A percentile compares a stretch with the other conserved stretches of the same genome.
phyloP scores from a whole-genome alignment of 2,797 vertebrate species.

The Champsocephalus gunnari region DNA sequence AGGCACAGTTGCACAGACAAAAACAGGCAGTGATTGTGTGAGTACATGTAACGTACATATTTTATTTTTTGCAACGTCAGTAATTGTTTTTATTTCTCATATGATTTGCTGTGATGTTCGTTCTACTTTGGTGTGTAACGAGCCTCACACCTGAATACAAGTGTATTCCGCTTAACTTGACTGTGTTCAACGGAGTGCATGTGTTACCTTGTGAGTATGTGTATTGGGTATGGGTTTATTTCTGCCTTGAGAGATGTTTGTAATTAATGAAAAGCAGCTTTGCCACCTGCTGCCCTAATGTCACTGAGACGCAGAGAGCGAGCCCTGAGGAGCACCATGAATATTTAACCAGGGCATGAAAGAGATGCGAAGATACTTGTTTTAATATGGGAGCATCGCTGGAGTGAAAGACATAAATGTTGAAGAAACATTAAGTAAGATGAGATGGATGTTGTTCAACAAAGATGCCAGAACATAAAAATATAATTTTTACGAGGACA shows the following conservation, averaged over 20 bases:
- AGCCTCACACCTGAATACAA: slow-evolving; percentile 1
- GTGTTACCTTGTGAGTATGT: slow-evolving; percentile 2
- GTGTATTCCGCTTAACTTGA: slow-evolving; percentile 14
- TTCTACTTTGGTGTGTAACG: slow-evolving; percentile 5
- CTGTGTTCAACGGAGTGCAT: neutral
- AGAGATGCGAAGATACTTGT: slow-evolving; percentile 34
- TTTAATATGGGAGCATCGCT: slow-evolving; percentile 5
- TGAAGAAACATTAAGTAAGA: neutral
- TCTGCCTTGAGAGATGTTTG: slow-evolving; percentile 58
- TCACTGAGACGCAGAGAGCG: slow-evolving; percentile 67
- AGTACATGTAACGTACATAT: neutral
- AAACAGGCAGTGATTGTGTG: neutral
- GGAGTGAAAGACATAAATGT: slow-evolving; percentile 2
- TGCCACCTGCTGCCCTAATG: slow-evolving; percentile 80
- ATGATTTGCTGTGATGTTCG: slow-evolving; percentile 5
- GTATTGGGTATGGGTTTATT: slow-evolving; percentile 8
- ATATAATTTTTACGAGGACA: neutral
- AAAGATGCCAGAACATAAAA: neutral
- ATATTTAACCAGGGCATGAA: slow-evolving; percentile 73
- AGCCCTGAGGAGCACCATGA: slow-evolving; percentile 65
- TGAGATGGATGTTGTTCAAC: neutral
- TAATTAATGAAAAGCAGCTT: slow-evolving; percentile 76
- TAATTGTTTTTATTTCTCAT: neutral
- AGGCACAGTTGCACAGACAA: neutral
- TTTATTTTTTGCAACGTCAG: neutral